Evolutionary conservation across 2,888 invertebrate genomes (phyloP).

Genomic region (Apodemia duryi): DNA sequence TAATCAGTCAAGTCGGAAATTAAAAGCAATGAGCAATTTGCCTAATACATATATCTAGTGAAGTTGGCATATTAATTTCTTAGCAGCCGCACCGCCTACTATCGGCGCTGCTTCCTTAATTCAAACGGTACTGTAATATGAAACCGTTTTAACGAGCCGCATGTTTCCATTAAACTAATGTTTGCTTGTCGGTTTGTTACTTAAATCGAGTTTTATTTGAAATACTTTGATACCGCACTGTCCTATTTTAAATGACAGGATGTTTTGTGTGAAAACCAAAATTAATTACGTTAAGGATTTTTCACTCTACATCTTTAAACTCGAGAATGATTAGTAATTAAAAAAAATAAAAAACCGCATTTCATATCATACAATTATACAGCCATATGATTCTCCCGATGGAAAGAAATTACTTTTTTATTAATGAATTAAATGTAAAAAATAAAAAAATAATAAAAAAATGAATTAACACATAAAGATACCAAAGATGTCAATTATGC

Average conservation of each 20-base stretch:
- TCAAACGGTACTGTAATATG: slow-evolving; percentile 28
- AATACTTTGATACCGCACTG: slow-evolving; percentile 1
- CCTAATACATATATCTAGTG: slow-evolving; percentile 1
- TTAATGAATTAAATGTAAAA: too few relatives aligned
- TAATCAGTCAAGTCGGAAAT: neutral
- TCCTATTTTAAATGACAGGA: neutral
- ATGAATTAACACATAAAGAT: too few relatives aligned
- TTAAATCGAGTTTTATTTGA: slow-evolving; percentile 20
- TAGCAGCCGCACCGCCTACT: slow-evolving; percentile 3
- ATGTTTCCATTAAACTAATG: slow-evolving; percentile 29
- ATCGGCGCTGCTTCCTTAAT: slow-evolving; percentile 24
- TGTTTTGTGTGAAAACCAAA: slow-evolving; percentile 2
- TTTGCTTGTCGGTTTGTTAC: slow-evolving; percentile 29
- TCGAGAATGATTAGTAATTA: too few relatives aligned
- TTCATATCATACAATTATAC: too few relatives aligned
- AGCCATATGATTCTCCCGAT: too few relatives aligned
- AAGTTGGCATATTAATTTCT: slow-evolving; percentile 12
- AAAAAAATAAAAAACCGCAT: too few relatives aligned
- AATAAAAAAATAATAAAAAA: too few relatives aligned
- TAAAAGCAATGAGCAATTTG: neutral
- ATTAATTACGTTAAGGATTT: neutral
- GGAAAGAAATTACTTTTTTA: too few relatives aligned
- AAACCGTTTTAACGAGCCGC: slow-evolving; percentile 32
- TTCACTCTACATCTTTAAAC: too few relatives aligned
- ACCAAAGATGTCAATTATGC: too few relatives aligned